Evolutionary conservation across 30 jellyfish, hydroid and myxozoan genomes (phyloP).

Genomic region (Haliclystus octoradiatus): DNA sequence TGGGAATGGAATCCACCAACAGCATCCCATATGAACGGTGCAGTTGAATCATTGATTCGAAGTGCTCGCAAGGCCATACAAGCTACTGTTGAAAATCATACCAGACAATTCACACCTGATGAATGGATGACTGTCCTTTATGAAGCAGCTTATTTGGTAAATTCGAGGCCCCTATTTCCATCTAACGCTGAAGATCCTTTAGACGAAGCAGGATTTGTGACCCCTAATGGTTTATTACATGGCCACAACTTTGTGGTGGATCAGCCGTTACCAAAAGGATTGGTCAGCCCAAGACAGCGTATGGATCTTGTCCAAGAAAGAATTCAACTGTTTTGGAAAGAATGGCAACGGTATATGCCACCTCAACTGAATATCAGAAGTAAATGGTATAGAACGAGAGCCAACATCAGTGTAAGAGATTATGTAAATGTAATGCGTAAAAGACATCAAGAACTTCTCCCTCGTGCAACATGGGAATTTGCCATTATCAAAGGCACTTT

Average conservation of each 20-base stretch:
- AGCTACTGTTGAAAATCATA: not conserved
- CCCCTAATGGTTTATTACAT: not conserved
- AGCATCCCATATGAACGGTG: slow-evolving; percentile 30
- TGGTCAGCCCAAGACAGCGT: not conserved
- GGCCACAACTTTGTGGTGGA: slow-evolving; percentile 3
- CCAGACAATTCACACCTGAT: not conserved
- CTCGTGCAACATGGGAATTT: no score
- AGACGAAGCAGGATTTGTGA: not conserved
- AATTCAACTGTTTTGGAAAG: no score
- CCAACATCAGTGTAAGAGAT: no score
- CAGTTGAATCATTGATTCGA: slow-evolving; percentile 11
- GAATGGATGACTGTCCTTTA: not conserved
- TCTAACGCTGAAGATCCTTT: not conserved
- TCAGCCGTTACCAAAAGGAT: slow-evolving; percentile 8
- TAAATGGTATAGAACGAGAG: no score
- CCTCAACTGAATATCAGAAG: no score
- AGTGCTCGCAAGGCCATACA: slow-evolving; percentile 12
- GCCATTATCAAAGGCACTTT: no score
- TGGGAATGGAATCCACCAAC: slow-evolving; percentile 29
- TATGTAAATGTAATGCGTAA: no score
- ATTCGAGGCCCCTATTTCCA: not conserved
- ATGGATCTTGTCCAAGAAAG: no score
- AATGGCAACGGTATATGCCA: no score
- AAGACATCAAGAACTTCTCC: no score
- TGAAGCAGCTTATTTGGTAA: not conserved